Evolutionary conservation across 2,888 invertebrate species (phyloP).

Genomic region (Ochropleura plecta): DNA sequence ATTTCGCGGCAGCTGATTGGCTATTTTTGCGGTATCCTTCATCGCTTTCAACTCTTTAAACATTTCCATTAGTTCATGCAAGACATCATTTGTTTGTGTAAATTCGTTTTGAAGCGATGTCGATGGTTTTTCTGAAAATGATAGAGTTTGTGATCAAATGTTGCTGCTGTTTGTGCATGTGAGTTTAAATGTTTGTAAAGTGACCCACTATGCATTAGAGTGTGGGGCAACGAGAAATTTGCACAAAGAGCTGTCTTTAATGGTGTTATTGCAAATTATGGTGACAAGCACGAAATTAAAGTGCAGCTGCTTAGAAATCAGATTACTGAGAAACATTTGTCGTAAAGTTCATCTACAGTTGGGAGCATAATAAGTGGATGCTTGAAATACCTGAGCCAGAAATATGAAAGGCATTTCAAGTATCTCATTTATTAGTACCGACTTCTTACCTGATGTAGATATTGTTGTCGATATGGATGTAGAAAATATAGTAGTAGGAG

Average conservation of each 20-base stretch:
- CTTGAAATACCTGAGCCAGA: not conserved
- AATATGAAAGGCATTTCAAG: not conserved
- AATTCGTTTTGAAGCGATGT: slow-evolving; percentile 41
- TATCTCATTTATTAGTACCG: not conserved
- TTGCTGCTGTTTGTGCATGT: too few species aligned
- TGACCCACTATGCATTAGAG: too few species aligned
- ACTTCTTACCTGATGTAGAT: slow-evolving; percentile 31
- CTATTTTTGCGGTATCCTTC: slow-evolving; percentile 59
- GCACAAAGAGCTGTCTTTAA: not conserved
- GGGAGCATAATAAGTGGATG: not conserved
- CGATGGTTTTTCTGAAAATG: slow-evolving; percentile 59
- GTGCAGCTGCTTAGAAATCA: too few species aligned
- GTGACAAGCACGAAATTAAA: not conserved
- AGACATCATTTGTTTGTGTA: slow-evolving; percentile 61
- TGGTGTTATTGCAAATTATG: not conserved
- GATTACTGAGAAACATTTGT: not conserved
- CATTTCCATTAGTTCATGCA: slow-evolving; percentile 76
- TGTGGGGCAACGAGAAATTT: too few species aligned
- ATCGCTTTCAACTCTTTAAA: slow-evolving; percentile 74
- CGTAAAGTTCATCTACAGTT: not conserved
- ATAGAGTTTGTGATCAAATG: not conserved
- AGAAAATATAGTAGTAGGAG: slow-evolving; percentile 29
- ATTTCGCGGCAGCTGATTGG: slow-evolving; percentile 21
- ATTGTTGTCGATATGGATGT: slow-evolving; percentile 31
- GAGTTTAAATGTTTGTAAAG: too few species aligned